Evolutionary conservation across 2,113 vertebrate genomes (phyloP), one percentile per base, ranked within the genome.

Genomic region (Struthio camelus): DNA sequence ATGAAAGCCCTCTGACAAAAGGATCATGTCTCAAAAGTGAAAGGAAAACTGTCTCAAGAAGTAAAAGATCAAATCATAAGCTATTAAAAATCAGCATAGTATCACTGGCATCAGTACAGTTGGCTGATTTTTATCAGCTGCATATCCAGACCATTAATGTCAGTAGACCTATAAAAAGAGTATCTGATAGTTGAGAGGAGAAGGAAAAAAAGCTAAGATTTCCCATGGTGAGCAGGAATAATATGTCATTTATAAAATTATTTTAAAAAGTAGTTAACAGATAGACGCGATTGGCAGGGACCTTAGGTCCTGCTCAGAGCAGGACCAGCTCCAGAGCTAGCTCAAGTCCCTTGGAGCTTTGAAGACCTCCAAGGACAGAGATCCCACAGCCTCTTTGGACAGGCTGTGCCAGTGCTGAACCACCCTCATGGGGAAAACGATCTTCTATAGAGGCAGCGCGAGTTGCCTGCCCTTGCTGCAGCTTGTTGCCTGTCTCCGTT

Each of bases 401-500:
- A 50, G 11, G 6, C 17, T 62, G 15, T 87, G 46, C 18, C 30
- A 40, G 38, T 53, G 17, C 48, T 28, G 56, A 80, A 58, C 12
- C 20, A 44, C 8, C 8, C 3, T 30, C 11, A 24, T 9, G 11
- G 22, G 19, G 27, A 64, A 85, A 80, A 67, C 20, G 27, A 3
- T 78, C 14, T 20, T 71, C 11, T 15, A 42, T 48, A 48, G 18
- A 48, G 46, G 18, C 46, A 48, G 18, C 19, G 46, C 7, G 18
- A 48, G 17, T 19, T 48, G 46, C 18, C 46, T 48, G 46, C 46
- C 38, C 19, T 53, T 56, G 23, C 22, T 56, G 30, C 17, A 62
- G 13, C 25, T 69, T 1, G 0, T 44, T 19, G 8, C 12, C 18
- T 73, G 2, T 0, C 9, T 61, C 44, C 34, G 16, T 27, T 62